Conservation (phyloP, 92 coral and sea anemone species). For the Porites lobata region DNA sequence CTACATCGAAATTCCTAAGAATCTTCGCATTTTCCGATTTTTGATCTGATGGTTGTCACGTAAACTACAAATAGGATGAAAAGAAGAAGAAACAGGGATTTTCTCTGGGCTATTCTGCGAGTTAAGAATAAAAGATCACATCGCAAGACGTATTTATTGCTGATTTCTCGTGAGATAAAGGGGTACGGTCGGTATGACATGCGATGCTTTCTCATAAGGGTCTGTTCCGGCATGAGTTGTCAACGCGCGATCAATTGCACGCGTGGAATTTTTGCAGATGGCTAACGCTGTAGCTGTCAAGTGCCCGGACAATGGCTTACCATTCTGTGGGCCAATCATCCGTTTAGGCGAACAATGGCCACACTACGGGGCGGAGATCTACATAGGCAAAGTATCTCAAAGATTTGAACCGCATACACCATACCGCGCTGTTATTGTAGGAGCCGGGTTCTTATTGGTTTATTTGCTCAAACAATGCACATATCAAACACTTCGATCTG, state of each 20-base stretch:
- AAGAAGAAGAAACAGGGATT: not conserved
- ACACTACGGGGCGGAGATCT: constrained; percentile 77
- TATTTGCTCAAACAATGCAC: constrained; percentile 88
- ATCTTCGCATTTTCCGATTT: constrained; percentile 30
- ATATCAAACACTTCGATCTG: constrained; percentile 84
- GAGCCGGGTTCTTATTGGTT: constrained; percentile 74
- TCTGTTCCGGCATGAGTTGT: constrained; percentile 48
- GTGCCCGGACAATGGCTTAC: constrained; percentile 31
- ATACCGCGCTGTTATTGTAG: constrained; percentile 68
- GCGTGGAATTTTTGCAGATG: constrained; percentile 71
- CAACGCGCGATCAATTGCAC: constrained; percentile 55
- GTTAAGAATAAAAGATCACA: not conserved
- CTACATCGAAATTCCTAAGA: constrained; percentile 28
- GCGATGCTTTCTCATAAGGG: not conserved
- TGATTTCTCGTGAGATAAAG: constrained; percentile 33
- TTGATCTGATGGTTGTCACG: constrained; percentile 18
- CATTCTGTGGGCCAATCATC: constrained; percentile 67
- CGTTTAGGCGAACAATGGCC: constrained; percentile 52
- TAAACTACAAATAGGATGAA: not conserved
- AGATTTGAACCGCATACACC: constrained; percentile 72
- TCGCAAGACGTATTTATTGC: constrained; percentile 15
- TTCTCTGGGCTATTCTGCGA: not conserved
- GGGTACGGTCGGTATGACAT: not conserved
- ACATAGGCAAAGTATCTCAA: constrained; percentile 74
- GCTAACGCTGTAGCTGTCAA: constrained; percentile 39